Evolutionary conservation across 2,113 vertebrate genomes (phyloP).

Genomic region (Tupaia chinensis): DNA sequence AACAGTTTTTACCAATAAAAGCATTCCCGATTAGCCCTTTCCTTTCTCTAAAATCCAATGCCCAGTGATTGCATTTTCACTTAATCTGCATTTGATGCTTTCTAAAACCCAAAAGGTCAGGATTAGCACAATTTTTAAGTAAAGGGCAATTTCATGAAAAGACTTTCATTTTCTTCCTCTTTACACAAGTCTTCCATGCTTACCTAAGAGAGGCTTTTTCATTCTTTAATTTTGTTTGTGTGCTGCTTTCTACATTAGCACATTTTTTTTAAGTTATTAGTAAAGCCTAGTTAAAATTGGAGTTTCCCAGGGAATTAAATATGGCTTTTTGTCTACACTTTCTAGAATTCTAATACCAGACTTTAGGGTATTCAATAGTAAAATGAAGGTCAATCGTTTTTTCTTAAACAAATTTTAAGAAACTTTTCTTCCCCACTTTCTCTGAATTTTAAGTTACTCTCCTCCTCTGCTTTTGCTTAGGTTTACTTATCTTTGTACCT

Average conservation of each 20-base stretch:
- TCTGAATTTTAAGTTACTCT: neutral
- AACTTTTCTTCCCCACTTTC: neutral
- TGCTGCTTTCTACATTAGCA: slow-evolving; percentile 50
- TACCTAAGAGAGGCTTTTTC: neutral
- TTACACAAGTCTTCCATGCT: neutral
- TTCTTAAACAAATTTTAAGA: slow-evolving; percentile 2
- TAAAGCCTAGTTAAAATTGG: slow-evolving; percentile 58
- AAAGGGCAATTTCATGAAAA: slow-evolving; percentile 47
- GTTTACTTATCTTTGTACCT: slow-evolving; percentile 30
- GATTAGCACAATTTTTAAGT: slow-evolving; percentile 15
- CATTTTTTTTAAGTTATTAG: neutral
- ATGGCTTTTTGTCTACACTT: slow-evolving; percentile 61
- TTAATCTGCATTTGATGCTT: slow-evolving; percentile 36
- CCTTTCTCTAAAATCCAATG: slow-evolving; percentile 47
- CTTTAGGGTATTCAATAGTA: neutral
- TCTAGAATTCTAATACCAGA: slow-evolving; percentile 44
- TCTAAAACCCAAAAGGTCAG: slow-evolving; percentile 31
- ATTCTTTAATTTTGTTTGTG: neutral
- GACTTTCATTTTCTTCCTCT: slow-evolving; percentile 21
- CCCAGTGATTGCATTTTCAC: slow-evolving; percentile 10
- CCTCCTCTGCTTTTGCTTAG: neutral
- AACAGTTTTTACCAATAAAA: slow-evolving; percentile 12
- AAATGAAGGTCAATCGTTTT: neutral
- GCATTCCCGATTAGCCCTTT: neutral
- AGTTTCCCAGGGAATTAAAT: slow-evolving; percentile 46